These are phyloP conservation scores for Atlantisia rogersi DNA, from an alignment of 2,113 vertebrate genomes.

Conservation along the genomic window DNA sequence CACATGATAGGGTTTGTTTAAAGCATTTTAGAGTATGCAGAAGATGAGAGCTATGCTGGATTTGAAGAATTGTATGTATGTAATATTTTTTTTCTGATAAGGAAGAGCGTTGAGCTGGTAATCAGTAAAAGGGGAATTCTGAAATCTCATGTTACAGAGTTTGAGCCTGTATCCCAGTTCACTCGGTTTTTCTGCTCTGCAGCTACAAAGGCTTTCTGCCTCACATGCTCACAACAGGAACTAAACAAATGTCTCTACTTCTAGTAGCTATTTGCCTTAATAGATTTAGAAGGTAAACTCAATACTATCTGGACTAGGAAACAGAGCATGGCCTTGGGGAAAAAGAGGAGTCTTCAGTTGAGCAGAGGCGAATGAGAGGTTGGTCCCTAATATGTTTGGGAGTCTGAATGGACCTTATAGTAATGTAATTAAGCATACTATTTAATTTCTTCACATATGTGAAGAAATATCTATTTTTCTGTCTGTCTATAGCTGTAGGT, in stretches of 20 bases:
- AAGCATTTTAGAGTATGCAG: neutral
- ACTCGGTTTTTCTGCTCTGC: neutral
- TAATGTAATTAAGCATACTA: neutral
- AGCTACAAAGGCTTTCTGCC: neutral
- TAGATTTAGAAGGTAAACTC: constrained; percentile 11
- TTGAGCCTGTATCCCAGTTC: neutral
- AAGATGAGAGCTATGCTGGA: neutral
- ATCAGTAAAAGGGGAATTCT: neutral
- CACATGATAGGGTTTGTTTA: neutral
- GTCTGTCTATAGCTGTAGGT: neutral
- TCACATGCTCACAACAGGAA: neutral
- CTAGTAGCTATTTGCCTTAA: neutral
- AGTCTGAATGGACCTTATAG: neutral
- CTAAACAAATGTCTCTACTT: neutral
- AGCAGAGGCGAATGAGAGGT: neutral
- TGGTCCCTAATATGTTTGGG: neutral
- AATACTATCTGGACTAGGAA: neutral
- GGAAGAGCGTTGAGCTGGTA: neutral
- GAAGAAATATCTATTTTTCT: neutral
- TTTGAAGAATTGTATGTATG: neutral
- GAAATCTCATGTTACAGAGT: neutral
- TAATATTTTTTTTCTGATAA: neutral
- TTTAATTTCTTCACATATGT: neutral
- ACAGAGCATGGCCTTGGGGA: neutral
- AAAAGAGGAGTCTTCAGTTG: neutral